Percentiles rank a stretch among this genome's conserved stretches.
These are phyloP conservation scores for Corvus hawaiiensis DNA, from an alignment of 2,113 vertebrate genomes.

Conservation along the genomic window DNA sequence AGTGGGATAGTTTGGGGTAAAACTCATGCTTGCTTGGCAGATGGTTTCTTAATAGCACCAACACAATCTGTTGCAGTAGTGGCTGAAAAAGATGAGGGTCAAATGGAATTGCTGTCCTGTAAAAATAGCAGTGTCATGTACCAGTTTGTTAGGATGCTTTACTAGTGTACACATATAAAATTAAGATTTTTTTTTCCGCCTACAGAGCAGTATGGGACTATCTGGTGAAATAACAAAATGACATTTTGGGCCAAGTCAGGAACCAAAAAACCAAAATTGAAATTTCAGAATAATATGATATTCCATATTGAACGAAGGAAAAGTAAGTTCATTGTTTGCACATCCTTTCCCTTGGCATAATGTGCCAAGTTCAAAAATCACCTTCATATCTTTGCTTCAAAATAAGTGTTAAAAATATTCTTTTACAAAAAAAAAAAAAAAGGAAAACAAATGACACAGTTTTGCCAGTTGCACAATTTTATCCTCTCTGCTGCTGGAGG, in stretches of 20 bases:
- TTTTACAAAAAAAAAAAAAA: not conserved
- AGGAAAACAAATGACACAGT: not conserved
- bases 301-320: not conserved
- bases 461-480: not conserved
- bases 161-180: not conserved
- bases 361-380: not conserved
- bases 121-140: not conserved
- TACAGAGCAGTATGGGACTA: not conserved
- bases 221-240: not conserved
- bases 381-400: not conserved
- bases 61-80: not conserved
- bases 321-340: not conserved
- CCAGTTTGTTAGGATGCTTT: not conserved
- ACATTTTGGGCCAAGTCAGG: not conserved
- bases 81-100: not conserved
- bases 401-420: not conserved
- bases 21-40: not conserved
- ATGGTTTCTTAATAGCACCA: not conserved
- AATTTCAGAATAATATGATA: not conserved
- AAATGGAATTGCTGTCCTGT: not conserved
- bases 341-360: not conserved
- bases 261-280: not conserved
- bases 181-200: not conserved
- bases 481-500: not conserved
- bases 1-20: not conserved